Evolutionary conservation across 2,888 invertebrate genomes (phyloP).

Genomic region (Hydraecia micacea): DNA sequence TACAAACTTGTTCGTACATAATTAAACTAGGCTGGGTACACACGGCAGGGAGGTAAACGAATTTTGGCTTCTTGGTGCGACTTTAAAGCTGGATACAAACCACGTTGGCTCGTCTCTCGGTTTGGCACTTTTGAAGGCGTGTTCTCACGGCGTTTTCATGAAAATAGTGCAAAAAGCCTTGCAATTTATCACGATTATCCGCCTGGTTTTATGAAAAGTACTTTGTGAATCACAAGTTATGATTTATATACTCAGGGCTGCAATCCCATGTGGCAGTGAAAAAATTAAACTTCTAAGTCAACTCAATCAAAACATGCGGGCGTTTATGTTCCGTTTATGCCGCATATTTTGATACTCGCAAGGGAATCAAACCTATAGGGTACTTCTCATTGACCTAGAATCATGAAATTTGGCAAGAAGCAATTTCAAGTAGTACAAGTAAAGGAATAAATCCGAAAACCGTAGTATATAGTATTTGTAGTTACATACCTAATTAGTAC

Average conservation of each 20-base stretch:
- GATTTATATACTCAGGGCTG: neutral
- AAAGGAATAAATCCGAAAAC: too few relatives aligned
- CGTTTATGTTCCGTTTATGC: too few relatives aligned
- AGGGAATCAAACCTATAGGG: too few relatives aligned
- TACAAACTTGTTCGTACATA: slow-evolving; percentile 27
- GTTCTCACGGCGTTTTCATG: neutral
- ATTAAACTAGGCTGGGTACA: slow-evolving; percentile 46
- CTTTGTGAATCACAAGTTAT: neutral
- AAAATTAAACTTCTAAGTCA: too few relatives aligned
- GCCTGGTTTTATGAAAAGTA: neutral
- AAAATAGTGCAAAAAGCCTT: neutral
- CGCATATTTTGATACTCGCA: too few relatives aligned
- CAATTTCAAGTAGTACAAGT: too few relatives aligned
- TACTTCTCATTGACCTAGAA: too few relatives aligned
- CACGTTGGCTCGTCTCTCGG: neutral
- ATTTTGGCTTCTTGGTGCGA: slow-evolving; percentile 21
- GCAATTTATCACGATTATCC: neutral
- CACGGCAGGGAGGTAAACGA: slow-evolving; percentile 26
- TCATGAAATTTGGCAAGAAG: too few relatives aligned
- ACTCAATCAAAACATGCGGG: too few relatives aligned
- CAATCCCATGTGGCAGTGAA: too few relatives aligned
- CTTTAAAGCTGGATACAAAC: slow-evolving; percentile 1
- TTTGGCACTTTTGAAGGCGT: neutral
- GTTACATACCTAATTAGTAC: too few relatives aligned
- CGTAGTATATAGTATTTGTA: too few relatives aligned